Conservation (phyloP, 2,113 vertebrate genomes). For the Silurus meridionalis region DNA sequence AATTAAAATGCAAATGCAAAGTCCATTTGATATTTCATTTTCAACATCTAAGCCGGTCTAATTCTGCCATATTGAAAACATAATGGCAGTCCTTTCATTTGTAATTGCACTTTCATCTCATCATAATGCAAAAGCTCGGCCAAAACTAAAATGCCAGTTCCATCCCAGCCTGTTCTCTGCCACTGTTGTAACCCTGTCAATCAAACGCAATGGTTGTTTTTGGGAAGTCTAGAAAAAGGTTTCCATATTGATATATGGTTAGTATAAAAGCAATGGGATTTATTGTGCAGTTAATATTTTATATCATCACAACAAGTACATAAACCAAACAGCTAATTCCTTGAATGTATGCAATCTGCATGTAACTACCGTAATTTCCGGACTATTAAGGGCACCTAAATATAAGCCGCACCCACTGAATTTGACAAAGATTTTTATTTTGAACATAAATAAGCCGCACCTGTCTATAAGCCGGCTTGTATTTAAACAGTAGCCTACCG, state of each 20-base stretch:
- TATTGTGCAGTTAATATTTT: background rate
- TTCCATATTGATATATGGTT: background rate
- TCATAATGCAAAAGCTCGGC: background rate
- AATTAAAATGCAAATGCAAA: slow-evolving; percentile 1
- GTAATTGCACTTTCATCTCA: background rate
- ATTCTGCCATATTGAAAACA: background rate
- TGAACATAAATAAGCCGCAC: too few relatives aligned
- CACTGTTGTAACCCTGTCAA: background rate
- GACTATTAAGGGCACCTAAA: too few relatives aligned
- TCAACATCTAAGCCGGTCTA: background rate
- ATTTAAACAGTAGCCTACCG: too few relatives aligned
- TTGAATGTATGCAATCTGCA: background rate
- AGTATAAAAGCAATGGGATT: background rate
- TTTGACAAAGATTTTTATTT: too few relatives aligned
- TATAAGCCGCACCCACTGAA: too few relatives aligned
- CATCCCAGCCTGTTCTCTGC: background rate
- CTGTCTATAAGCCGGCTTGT: too few relatives aligned
- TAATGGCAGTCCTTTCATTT: background rate
- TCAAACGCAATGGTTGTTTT: background rate
- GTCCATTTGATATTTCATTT: background rate
- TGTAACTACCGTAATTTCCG: background rate
- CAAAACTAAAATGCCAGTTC: background rate
- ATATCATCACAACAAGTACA: background rate
- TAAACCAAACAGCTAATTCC: background rate
- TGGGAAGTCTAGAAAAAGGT: background rate